Evolutionary conservation across 2,113 vertebrate genomes (phyloP), one percentile per base, ranked within the genome.

Genomic region (Rousettus leschenaultii): DNA sequence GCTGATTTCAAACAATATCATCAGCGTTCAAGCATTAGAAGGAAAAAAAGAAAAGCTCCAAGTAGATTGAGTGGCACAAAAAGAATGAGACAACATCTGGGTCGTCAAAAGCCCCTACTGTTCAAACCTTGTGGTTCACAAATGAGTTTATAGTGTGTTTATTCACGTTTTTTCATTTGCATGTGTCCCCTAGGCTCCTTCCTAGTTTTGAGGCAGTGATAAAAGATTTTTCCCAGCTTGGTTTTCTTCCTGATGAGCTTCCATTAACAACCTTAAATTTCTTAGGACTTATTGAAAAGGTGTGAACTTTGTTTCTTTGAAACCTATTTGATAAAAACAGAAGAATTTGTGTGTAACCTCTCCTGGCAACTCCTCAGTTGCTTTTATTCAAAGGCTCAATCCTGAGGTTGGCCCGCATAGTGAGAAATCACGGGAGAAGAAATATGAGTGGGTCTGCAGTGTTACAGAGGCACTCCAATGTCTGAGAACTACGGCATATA

Each of bases 11-110:
- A 83, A 45, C 82, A 73, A 61, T 77, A 84, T 80, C 91, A 94
- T 89, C 89, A 84, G 51, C 14, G 14, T 95, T 86, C 86, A 55
- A 97, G n/a, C 68, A 59, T 91, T 93, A 65, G 88, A 65, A 95
- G 7, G 63, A 9, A 59, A 63, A 63, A 57, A 90, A 63, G 53
- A 61, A 91, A 93, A 89, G 12, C 11, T 43, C 33, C 38, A 65
- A 95, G 79, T 74, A 61, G 43, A 74, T 1, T 45, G 82, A 93
- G 65, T 77, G 68, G 66, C 71, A 85, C 68, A 86, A 91, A 95
- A 93, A 92, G 78, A 94, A 75, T 6, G 79, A 92, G 83, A 86
- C 51, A 86, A 78, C 94, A 93, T 95, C 92, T 95, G 92, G 63
- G 86, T n/a, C 75, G 48, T 77, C 63, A n/a, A 93, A 55, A 83